Evolutionary conservation across 2,797 vertebrate species (phyloP).

Genomic region (Paramormyrops hopkinsi): DNA sequence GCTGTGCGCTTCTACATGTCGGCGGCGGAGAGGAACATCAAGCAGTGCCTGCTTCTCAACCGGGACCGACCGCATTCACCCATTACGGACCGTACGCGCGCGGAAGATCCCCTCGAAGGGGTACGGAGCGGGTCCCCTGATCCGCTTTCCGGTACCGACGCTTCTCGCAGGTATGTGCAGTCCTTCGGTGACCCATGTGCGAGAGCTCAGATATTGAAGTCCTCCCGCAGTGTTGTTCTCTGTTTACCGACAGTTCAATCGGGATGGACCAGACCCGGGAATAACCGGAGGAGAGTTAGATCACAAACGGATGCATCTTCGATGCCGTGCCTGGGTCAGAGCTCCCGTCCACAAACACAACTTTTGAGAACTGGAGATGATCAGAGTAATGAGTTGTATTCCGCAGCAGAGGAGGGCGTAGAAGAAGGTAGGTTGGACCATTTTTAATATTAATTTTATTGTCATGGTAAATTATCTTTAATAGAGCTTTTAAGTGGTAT

Average conservation of each 20-base stretch:
- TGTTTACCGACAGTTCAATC: slow-evolving; percentile 44
- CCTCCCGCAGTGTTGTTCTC: slow-evolving; percentile 40
- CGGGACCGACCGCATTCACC: slow-evolving; percentile 23
- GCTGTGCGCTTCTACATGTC: slow-evolving; percentile 47
- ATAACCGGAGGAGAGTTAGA: background rate
- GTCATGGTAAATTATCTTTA: background rate
- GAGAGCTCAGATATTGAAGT: slow-evolving; percentile 27
- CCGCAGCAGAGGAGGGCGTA: slow-evolving; percentile 29
- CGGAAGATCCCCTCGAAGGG: slow-evolving; percentile 22
- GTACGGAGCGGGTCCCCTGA: background rate
- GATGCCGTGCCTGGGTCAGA: background rate
- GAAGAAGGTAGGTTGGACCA: slow-evolving; percentile 32
- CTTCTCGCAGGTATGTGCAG: slow-evolving; percentile 23
- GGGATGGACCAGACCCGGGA: slow-evolving; percentile 32
- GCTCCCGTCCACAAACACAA: background rate
- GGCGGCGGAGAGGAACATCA: slow-evolving; percentile 48
- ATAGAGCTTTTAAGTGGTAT: background rate
- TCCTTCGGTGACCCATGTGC: slow-evolving; percentile 29
- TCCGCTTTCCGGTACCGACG: background rate
- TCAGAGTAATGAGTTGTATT: slow-evolving; percentile 35
- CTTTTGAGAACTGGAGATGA: background rate
- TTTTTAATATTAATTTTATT: background rate
- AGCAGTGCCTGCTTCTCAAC: slow-evolving; percentile 45
- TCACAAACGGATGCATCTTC: background rate
- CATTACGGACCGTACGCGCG: background rate